Base-by-base conservation (phyloP, 1,140 invertebrate genomes). In the Heliothis virescens region DNA sequence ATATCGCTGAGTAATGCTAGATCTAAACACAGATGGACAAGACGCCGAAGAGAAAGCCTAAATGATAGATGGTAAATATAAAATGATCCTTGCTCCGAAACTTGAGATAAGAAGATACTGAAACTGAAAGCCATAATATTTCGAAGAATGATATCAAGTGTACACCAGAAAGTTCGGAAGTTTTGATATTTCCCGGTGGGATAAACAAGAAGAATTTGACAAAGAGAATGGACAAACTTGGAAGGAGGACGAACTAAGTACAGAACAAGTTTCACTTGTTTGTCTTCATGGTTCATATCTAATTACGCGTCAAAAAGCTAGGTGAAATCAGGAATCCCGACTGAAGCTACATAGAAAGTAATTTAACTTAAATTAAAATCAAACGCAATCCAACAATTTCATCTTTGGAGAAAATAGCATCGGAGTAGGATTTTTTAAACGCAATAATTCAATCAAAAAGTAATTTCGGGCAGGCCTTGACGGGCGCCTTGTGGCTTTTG, bases 31-130 rank as follows among this genome's bases (percentile, higher is more conserved):
- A 47, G 57, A 82, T 71, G 57, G 21, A 72, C 21, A 62, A 62
- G 67, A 79, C 79, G 47, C 78, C 71, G 73, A 82, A 80, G 78
- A 76, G 69, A 26, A 62, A 65, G 41, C 21, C 76, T 65, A 62
- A 76, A 50, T 78, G 75, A 81, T 78, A 73, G 69, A 81, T 81
- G 60, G 74, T n/a, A 73, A 21, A 72, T 52, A 71, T 79, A 62
- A 50, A 79, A 69, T 67, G 75, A 69, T 18, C 18, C 21, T 59
- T 77, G 47, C 15, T 73, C 7, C n/a, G 10, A 47, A 55, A 29
- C 16, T 13, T 57, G 10, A 18, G 29, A 18, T 29, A 59, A 41
- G 48, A n/a, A 34, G 71, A 73, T 11, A 57, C 16, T 10, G 53
- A 73, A 16, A 57, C 16, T 10, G 53, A 57, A 26, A 48, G 11